Evolutionary conservation across 2,113 vertebrate genomes (phyloP).

Genomic region (Rhinolophus ferrumequinum): DNA sequence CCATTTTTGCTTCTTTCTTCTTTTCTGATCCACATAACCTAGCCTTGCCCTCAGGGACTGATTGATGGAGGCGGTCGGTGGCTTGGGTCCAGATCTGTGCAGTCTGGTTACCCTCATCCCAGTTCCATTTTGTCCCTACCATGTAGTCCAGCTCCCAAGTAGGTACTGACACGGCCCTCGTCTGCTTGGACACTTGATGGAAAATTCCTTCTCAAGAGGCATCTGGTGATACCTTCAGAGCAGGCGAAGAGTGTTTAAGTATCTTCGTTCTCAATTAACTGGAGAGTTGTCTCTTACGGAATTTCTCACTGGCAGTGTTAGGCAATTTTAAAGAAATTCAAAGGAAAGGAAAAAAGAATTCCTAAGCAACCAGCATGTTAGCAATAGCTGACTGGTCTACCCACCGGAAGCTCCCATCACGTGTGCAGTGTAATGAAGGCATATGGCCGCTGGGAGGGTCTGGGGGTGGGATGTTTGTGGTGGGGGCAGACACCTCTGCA

Average conservation of each 20-base stretch:
- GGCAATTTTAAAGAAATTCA: not conserved
- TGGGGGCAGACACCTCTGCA: not conserved
- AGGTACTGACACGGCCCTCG: fast-evolving
- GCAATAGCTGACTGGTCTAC: not conserved
- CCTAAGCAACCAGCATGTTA: not conserved
- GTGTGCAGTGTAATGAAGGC: fast-evolving
- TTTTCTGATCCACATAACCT: not conserved
- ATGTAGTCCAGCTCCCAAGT: not conserved
- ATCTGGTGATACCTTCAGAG: not conserved
- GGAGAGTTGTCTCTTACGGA: not conserved
- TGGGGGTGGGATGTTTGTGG: fast-evolving
- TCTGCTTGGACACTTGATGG: not conserved
- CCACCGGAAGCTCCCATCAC: not conserved
- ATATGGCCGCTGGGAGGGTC: fast-evolving
- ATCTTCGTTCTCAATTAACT: not conserved
- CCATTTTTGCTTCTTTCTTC: not conserved
- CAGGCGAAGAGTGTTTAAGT: not conserved
- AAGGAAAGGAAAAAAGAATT: not conserved
- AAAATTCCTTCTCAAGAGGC: not conserved
- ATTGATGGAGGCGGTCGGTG: not conserved
- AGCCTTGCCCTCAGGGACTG: not conserved
- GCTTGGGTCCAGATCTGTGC: not conserved
- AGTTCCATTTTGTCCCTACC: not conserved
- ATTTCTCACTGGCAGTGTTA: not conserved
- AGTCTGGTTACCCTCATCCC: not conserved